Evolutionary conservation across 2,888 invertebrate species (phyloP), one percentile per base, ranked within the genome.

Genomic region (Metellina segmentata): DNA sequence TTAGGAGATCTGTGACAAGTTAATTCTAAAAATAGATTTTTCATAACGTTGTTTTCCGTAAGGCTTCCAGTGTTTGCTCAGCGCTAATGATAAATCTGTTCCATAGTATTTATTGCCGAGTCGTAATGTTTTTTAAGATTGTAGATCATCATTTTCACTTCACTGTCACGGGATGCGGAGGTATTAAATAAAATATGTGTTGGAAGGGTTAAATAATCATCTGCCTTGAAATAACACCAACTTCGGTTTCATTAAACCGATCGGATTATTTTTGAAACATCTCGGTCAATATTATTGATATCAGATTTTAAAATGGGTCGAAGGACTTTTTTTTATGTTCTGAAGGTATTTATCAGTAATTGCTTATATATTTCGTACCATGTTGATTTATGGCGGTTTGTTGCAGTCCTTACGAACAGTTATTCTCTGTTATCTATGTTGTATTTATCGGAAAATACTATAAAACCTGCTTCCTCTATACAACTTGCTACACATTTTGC

Each of bases 1-100:
- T 83, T 53, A 85, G 74, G 61, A 61, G 61, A 61, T 61, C 11
- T 49, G 75, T 85, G 85, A 85, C 85, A 85, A 61, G 75, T 75
- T 16, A n/a, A 74, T 48, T 34, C 85, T 75, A 85, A 53, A 75
- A 85, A 85, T 85, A 85, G 85, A 85, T 85, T 85, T 82, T 75
- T 85, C 85, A 75, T 85, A 75, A 75, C 85, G 74, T 75, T 85
- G 53, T 85, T 85, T 85, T 75, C 74, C 61, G 74, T 4, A 49
- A 69, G 85, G n/a, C 13, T 61, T 75, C 75, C 9, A 85, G 61
- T 85, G 85, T 85, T 85, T 85, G 75, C 75, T 34, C 85, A 75
- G 75, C 11, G 61, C 74, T 85, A 85, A 85, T 85, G 61, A 61
- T 72, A 85, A 34, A 85, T 85, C 61, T 74, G 52, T 48, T 53